Conservation (phyloP, 2,888 invertebrate genomes). For the Morpho achilles region DNA sequence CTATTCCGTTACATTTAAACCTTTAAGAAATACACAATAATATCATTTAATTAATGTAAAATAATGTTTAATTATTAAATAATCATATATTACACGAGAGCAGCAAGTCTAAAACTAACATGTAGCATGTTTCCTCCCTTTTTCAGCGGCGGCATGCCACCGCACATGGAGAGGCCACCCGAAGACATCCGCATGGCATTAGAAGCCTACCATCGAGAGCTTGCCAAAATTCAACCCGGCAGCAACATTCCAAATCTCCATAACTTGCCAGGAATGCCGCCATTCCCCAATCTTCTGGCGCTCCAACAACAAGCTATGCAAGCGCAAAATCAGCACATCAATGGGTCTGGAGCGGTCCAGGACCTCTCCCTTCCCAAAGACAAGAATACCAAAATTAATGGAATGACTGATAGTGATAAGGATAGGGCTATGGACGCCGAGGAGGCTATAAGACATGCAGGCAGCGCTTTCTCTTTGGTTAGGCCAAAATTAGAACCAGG, state of each 20-base stretch:
- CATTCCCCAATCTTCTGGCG: constrained; percentile 83
- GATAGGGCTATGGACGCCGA: constrained; percentile 81
- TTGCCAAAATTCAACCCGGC: constrained; percentile 90
- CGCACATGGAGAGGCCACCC: constrained; percentile 79
- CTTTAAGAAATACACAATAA: too few relatives aligned
- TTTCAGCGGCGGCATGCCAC: constrained; percentile 86
- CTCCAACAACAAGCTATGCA: constrained; percentile 84
- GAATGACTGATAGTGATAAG: constrained; percentile 83
- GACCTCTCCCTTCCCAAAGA: constrained; percentile 92
- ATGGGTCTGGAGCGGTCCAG: constrained; percentile 85
- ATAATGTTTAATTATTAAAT: background rate
- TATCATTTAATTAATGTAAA: too few relatives aligned
- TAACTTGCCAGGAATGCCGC: constrained; percentile 75
- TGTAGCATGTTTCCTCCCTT: constrained; percentile 90
- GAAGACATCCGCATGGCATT: constrained; percentile 94
- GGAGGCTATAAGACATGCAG: constrained; percentile 86
- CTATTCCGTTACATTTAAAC: too few relatives aligned
- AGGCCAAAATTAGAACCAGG: constrained; percentile 92
- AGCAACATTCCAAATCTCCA: constrained; percentile 80
- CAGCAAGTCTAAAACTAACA: constrained; percentile 80
- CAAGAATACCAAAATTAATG: constrained; percentile 81
- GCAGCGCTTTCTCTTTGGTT: constrained; percentile 92
- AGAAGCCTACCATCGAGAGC: constrained; percentile 95
- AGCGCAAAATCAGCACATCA: constrained; percentile 75
- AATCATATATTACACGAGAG: constrained; percentile 40